phyloP scores from a whole-genome alignment of 2,888 invertebrate genomes.

The Tachina fera region DNA sequence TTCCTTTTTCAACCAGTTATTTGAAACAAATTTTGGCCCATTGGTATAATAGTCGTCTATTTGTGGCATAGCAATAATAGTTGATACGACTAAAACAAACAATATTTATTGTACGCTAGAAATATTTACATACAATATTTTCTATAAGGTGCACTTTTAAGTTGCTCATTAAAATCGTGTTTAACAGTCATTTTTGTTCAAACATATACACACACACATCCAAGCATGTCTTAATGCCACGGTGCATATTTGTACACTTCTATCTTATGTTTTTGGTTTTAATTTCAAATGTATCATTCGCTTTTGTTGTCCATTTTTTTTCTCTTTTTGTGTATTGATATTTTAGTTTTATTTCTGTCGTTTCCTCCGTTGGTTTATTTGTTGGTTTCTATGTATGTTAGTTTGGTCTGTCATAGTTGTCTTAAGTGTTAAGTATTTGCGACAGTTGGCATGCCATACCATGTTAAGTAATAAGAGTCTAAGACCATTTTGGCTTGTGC shows the following conservation, averaged over 20 bases:
- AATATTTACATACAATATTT: constrained; percentile 57
- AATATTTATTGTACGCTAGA: constrained; percentile 46
- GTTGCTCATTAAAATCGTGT: constrained; percentile 75
- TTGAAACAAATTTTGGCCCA: constrained; percentile 37
- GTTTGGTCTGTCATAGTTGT: constrained; percentile 69
- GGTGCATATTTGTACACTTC: constrained; percentile 30
- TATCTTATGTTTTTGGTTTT: constrained; percentile 45
- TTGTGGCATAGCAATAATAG: constrained; percentile 41
- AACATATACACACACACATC: not conserved
- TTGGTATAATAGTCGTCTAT: constrained; percentile 7
- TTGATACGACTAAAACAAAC: constrained; percentile 47
- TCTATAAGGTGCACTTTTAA: constrained; percentile 68
- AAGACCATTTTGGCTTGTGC: constrained; percentile 69
- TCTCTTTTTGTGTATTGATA: constrained; percentile 4
- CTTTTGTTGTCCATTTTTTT: constrained; percentile 18
- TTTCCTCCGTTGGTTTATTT: constrained; percentile 20
- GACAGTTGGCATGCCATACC: constrained; percentile 71
- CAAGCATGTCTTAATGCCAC: constrained; percentile 3
- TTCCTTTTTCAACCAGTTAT: constrained; percentile 37
- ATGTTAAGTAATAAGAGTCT: constrained; percentile 69
- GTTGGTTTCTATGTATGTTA: constrained; percentile 10
- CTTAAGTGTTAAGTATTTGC: constrained; percentile 71
- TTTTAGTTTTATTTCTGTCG: constrained; percentile 17
- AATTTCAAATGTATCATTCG: constrained; percentile 57
- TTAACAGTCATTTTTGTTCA: constrained; percentile 73